Conservation (phyloP, 92 coral and sea anemone genomes). For the Nematostella vectensis region DNA sequence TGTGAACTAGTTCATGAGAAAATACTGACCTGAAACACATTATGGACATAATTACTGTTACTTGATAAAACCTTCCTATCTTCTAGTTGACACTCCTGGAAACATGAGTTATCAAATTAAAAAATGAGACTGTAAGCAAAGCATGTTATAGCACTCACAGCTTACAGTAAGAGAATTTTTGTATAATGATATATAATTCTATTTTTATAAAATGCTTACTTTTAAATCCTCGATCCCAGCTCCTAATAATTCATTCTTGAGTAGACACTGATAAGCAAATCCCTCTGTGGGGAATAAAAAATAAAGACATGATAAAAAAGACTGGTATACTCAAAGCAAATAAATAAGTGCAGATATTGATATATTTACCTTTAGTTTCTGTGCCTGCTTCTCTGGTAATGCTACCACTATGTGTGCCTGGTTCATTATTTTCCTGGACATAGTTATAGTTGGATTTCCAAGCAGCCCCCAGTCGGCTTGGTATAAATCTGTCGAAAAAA, state of each 20-base stretch:
- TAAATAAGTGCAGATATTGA: too few relatives aligned
- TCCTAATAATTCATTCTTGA: slow-evolving; percentile 87
- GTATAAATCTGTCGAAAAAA: slow-evolving; percentile 92
- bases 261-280: slow-evolving; percentile 87
- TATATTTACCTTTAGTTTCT: slow-evolving; percentile 74
- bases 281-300: slow-evolving; percentile 47
- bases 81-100: slow-evolving; percentile 60
- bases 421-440: slow-evolving; percentile 89
- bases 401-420: slow-evolving; percentile 44
- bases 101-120: background rate
- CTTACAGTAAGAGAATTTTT: too few relatives aligned
- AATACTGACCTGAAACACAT: slow-evolving; percentile 77
- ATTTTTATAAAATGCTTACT: slow-evolving; percentile 26
- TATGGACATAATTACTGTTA: slow-evolving; percentile 79
- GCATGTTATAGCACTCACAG: too few relatives aligned
- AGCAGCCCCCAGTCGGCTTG: slow-evolving; percentile 83
- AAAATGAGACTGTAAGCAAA: too few relatives aligned
- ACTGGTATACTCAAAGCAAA: too few relatives aligned
- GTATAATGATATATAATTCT: background rate
- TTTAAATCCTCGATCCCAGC: slow-evolving; percentile 93
- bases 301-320: background rate
- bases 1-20: too few relatives aligned
- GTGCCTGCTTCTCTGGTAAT: slow-evolving; percentile 46
- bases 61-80: slow-evolving; percentile 84
- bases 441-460: slow-evolving; percentile 69